Base-by-base conservation (phyloP, 2,797 vertebrate species). In the Helostoma temminkii region DNA sequence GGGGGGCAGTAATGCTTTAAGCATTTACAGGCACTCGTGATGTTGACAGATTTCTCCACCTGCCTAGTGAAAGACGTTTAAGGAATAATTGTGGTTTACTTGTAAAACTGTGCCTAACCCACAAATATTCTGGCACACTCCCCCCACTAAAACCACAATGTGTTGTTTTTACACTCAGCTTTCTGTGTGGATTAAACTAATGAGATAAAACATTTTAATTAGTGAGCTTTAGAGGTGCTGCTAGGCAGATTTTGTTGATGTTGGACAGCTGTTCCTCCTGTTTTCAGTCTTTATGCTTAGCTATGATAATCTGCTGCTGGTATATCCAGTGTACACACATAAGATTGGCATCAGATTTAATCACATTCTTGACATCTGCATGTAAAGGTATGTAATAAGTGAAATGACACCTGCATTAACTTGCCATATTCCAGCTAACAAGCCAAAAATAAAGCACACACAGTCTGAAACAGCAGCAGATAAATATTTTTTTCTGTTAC, bases 401-500 rank as follows among this genome's bases (percentile, higher is more conserved):
- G 57, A 79, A 76, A 43, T 32, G 22, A 14, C 4, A n/a, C 10
- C 15, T 36, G 14, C 50, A 22, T 66, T 54, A 2, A 60, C 47
- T 57, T 39, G 1, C 47, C 8, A 58, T 64, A 70, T 42, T 66
- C 21, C 41, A 57, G 21, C 1, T n/a, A 52, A 7, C 6, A 47
- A 66, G 32, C 41, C 36, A 48, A 34, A 63, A 58, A 64, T 64
- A 46, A 25, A 55, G 34, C 49, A 52, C 66, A 59, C 63, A 36
- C 34, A 22, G n/a, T 42, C 73, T 81, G 70, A 82, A 28, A 86
- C 68, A 76, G 74, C 77, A 68, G 66, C 75, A n/a, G 77, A 81
- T 84, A 84, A 77, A 71, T 52, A 26, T 21, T 60, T 76, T 75
- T 53, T 60, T 47, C 26, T 48, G 45, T 83, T 89, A 86, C 86